Base-by-base conservation (phyloP, 2,797 vertebrate genomes). In the Centroberyx gerrardi region DNA sequence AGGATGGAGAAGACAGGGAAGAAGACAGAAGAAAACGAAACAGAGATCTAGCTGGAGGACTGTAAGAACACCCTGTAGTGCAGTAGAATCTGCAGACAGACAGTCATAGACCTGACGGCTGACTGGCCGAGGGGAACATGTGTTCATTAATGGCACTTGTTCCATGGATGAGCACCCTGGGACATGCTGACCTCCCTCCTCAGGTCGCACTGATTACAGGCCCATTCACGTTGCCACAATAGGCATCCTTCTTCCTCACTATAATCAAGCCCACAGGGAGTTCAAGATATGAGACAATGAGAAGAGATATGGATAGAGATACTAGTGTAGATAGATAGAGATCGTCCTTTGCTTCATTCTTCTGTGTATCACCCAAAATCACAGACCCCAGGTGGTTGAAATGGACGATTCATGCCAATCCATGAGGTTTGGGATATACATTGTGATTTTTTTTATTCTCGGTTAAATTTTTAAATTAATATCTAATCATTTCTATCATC, bases 81-180 rank as follows among this genome's bases (percentile, higher is more conserved):
- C n/a, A 10, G 29, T 17, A 9, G 56, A 82, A 78, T 61, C n/a
- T 60, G 42, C 53, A 36, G 51, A 27, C 9, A 12, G 67, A 29
- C 10, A 2, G 44, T 33, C 27, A 36, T 5, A 55, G 53, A 22
- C 53, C 12, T 76, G 61, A 82, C 72, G 84, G 42, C 40, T 78
- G 59, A 72, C 63, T 67, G 62, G 53, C 80, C 62, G 65, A 40
- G 48, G 38, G 38, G 53, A 82, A 73, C 56, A 44, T 60, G 38
- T 80, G 66, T 84, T 89, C 83, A 83, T 88, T 86, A 88, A 77
- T 79, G 72, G 74, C 74, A 79, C 84, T 91, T 85, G 69, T 87
- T 88, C 79, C 69, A 59, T 6, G n/a, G 68, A 80, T 52, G 44
- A 61, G 75, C 64, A 75, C 71, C 74, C 70, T 31, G 58, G 67